phyloP scores from a whole-genome alignment of 1,140 invertebrate species.

The Dolichoris vasculosae region DNA sequence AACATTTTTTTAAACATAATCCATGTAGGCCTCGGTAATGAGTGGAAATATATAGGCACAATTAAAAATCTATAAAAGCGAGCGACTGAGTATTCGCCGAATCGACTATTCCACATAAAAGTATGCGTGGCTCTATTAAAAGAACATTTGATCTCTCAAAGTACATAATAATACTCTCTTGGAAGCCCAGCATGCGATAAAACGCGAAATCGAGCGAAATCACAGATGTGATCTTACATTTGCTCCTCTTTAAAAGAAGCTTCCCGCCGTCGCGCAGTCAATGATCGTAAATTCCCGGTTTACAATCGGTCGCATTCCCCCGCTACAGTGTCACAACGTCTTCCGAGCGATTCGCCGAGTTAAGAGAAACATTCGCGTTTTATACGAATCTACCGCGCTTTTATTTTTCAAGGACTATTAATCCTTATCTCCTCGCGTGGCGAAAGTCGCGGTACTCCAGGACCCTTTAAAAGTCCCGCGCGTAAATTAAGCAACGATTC shows the following conservation, averaged over 20 bases:
- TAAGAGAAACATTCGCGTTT: no score
- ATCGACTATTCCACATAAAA: constrained; percentile 8
- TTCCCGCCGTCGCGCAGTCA: constrained; percentile 30
- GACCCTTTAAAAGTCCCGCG: neutral
- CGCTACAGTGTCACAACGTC: neutral
- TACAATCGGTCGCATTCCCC: constrained; percentile 57
- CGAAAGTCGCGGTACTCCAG: neutral
- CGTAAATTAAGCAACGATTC: constrained; percentile 22
- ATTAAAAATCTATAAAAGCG: constrained; percentile 45
- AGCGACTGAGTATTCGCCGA: neutral
- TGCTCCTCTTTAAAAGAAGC: constrained; percentile 25
- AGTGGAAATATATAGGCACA: constrained; percentile 13
- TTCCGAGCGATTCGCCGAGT: neutral
- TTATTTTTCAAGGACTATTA: constrained; percentile 8
- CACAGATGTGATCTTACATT: constrained; percentile 29
- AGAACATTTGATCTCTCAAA: constrained; percentile 7
- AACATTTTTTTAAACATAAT: constrained; percentile 4
- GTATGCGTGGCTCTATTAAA: constrained; percentile 28
- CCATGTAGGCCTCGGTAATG: neutral
- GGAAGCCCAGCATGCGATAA: constrained; percentile 34
- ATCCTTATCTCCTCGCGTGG: constrained; percentile 19
- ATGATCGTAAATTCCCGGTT: constrained; percentile 61
- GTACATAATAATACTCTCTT: constrained; percentile 12
- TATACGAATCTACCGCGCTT: neutral
- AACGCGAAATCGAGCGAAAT: constrained; percentile 41